phyloP scores from a whole-genome alignment of 1,140 invertebrate genomes.

The Coelopa frigida region DNA sequence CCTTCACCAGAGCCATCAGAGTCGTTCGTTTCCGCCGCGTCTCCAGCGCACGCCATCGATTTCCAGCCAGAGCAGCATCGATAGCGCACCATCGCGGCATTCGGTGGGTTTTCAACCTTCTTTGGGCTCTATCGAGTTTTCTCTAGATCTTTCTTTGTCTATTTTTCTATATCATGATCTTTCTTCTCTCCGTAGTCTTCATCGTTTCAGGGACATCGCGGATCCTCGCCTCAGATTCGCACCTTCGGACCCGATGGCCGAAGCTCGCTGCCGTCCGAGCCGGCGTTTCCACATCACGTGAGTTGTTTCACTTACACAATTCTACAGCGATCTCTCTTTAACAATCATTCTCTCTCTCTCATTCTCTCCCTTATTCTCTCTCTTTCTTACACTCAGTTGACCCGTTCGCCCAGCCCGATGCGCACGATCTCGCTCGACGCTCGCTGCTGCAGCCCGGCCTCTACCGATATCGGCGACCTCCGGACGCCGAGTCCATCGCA shows the following conservation, averaged over 20 bases:
- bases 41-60: constrained; percentile 63
- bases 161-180: background rate
- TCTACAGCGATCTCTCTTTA: background rate
- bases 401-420: constrained; percentile 65
- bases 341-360: background rate
- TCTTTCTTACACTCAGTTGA: constrained; percentile 22
- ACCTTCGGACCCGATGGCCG: constrained; percentile 68
- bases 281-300: constrained; percentile 34
- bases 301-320: too few species aligned
- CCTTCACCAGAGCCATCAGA: constrained; percentile 38
- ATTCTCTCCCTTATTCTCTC: too few species aligned
- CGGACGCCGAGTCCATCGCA: constrained; percentile 49
- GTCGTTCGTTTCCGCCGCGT: constrained; percentile 46
- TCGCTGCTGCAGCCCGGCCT: constrained; percentile 52
- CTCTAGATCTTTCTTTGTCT: background rate
- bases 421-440: constrained; percentile 67
- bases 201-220: constrained; percentile 55
- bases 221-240: constrained; percentile 69
- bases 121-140: background rate
- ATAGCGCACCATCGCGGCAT: constrained; percentile 61
- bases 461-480: constrained; percentile 36
- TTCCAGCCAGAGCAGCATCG: constrained; percentile 71
- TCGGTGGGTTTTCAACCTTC: constrained; percentile 46
- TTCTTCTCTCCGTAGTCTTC: background rate
- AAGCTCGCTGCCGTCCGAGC: constrained; percentile 39